phyloP scores from a whole-genome alignment of 2,888 invertebrate species.

The Hirtodrosophila alboralis region DNA sequence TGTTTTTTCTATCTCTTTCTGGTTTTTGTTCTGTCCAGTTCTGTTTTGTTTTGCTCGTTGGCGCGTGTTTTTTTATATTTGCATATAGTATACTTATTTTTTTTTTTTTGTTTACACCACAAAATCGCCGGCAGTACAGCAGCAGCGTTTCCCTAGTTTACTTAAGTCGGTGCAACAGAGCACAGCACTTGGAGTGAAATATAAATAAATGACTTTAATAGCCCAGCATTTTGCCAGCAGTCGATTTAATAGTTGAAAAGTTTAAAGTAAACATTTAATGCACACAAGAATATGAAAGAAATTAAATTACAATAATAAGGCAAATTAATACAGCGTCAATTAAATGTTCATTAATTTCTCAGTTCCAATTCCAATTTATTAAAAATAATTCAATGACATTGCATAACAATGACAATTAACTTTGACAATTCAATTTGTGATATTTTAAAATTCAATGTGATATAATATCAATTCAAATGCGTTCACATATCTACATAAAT shows the following conservation, averaged over 20 bases:
- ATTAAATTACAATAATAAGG: background rate
- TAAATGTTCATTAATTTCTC: background rate
- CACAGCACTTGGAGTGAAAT: conserved; percentile 43
- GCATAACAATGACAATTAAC: conserved; percentile 5
- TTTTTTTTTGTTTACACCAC: conserved; percentile 59
- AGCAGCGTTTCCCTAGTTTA: conserved; percentile 29
- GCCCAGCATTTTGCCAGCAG: too few species aligned
- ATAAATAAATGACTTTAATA: conserved; percentile 41
- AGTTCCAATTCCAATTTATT: background rate
- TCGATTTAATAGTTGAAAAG: background rate
- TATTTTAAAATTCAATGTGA: background rate
- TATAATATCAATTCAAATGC: too few species aligned
- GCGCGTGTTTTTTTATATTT: conserved; percentile 39
- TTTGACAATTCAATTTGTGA: conserved; percentile 1
- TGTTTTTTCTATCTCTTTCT: conserved; percentile 45
- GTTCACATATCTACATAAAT: too few species aligned
- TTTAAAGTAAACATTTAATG: too few species aligned
- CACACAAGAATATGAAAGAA: too few species aligned
- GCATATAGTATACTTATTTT: conserved; percentile 10
- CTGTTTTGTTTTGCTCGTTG: conserved; percentile 35
- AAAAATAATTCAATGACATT: background rate
- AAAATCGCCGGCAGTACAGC: conserved; percentile 41
- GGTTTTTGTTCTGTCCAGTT: background rate
- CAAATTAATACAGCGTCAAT: background rate
- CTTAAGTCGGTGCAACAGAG: conserved; percentile 35